phyloP scores from a whole-genome alignment of 92 coral and sea anemone species.

The Palythoa heliodiscus region DNA sequence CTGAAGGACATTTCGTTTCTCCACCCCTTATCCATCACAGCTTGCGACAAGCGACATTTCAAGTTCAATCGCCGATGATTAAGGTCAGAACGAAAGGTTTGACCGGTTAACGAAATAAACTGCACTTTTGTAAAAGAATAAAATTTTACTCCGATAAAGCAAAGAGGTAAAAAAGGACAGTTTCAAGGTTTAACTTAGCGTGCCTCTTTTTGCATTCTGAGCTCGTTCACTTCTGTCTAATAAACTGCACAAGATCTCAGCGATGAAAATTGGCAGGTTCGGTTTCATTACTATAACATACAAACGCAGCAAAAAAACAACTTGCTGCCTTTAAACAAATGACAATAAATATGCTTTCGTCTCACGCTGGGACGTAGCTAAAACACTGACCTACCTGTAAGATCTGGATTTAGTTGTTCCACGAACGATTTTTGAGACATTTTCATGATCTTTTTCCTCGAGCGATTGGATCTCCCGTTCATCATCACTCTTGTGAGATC shows the following conservation, averaged over 20 bases:
- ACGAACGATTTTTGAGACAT: constrained; percentile 40
- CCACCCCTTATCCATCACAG: constrained; percentile 48
- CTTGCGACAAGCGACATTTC: constrained; percentile 4
- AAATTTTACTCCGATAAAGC: background rate
- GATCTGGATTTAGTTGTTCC: constrained; percentile 37
- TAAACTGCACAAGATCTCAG: background rate
- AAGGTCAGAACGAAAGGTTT: background rate
- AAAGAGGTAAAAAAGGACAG: background rate
- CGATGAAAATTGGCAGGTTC: constrained; percentile 14
- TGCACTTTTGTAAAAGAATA: background rate
- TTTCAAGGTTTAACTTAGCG: background rate
- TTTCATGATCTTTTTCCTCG: constrained; percentile 17
- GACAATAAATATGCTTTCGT: constrained; percentile 23
- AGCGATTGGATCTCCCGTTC: constrained; percentile 3
- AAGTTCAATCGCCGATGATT: background rate
- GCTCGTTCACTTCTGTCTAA: background rate
- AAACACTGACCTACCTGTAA: constrained; percentile 41
- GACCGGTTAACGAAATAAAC: background rate
- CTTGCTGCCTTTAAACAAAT: constrained; percentile 10
- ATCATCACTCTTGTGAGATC: background rate
- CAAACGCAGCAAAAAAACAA: background rate
- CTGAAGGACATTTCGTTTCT: constrained; percentile 27
- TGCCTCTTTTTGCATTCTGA: background rate
- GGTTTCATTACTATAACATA: background rate
- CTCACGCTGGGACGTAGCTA: constrained; percentile 40